Conservation (phyloP, 1,140 invertebrate genomes). For the Caenorhabditis remanei region DNA sequence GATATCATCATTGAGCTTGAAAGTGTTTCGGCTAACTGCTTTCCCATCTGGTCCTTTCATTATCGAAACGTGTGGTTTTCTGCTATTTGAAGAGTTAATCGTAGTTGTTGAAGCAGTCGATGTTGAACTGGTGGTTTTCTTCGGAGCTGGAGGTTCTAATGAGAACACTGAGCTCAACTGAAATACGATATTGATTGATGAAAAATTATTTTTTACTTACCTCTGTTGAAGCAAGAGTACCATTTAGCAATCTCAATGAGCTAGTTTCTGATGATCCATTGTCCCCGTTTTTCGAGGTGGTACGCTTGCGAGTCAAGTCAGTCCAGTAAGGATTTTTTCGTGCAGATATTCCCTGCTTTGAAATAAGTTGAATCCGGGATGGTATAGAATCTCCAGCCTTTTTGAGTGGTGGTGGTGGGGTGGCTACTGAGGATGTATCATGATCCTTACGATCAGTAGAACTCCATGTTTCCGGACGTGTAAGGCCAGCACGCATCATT, state of each 20-base stretch:
- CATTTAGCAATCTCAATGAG: conserved; percentile 7
- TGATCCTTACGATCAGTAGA: not conserved
- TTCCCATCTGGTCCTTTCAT: conserved; percentile 48
- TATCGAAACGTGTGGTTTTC: conserved; percentile 10
- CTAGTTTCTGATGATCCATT: not conserved
- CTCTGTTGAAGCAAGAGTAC: not conserved
- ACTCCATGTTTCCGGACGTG: conserved; percentile 27
- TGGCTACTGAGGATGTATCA: not conserved
- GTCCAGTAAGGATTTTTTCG: conserved; percentile 27
- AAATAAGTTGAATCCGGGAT: conserved; percentile 48
- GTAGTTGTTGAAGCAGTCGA: conserved; percentile 10
- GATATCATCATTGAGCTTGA: conserved; percentile 46
- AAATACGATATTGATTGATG: not conserved
- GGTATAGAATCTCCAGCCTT: conserved; percentile 28
- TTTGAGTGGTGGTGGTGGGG: conserved; percentile 45
- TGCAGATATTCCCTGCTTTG: conserved; percentile 1
- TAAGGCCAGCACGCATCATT: conserved; percentile 19
- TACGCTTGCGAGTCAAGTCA: conserved; percentile 5
- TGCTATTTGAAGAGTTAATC: not conserved
- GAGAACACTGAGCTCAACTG: conserved; percentile 42
- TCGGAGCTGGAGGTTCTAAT: conserved; percentile 3
- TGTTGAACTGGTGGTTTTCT: not conserved
- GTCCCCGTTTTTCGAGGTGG: conserved; percentile 13
- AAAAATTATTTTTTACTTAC: not conserved
- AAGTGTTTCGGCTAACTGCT: conserved; percentile 44